Conservation (phyloP, 2,888 invertebrate genomes). For the Galeopsomyia nigrocyanea region DNA sequence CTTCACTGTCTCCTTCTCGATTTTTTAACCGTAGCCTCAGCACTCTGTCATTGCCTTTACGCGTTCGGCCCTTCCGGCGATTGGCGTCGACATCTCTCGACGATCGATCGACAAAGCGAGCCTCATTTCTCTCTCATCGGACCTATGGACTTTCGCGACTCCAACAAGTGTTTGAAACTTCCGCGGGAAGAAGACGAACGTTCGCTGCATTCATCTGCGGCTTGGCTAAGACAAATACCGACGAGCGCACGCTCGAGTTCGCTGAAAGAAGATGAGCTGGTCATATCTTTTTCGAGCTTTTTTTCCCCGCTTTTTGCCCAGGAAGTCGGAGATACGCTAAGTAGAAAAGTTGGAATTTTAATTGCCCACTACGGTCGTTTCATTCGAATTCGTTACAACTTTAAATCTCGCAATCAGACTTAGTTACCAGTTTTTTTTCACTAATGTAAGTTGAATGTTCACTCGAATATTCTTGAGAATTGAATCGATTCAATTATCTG, state of each 20-base stretch:
- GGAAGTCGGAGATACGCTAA: too few species aligned
- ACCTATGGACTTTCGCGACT: slow-evolving; percentile 24
- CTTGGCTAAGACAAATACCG: slow-evolving; percentile 27
- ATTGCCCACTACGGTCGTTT: too few species aligned
- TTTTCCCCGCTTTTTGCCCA: too few species aligned
- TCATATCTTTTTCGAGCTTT: too few species aligned
- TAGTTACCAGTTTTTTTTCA: too few species aligned
- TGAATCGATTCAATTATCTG: too few species aligned
- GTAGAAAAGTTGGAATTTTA: too few species aligned
- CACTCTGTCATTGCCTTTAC: slow-evolving; percentile 32
- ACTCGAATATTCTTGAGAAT: too few species aligned
- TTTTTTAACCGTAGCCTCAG: slow-evolving; percentile 31
- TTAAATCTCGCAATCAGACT: too few species aligned
- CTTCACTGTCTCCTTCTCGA: slow-evolving; percentile 25
- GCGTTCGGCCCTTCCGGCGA: slow-evolving; percentile 21
- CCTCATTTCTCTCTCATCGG: slow-evolving; percentile 43
- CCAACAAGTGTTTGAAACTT: slow-evolving; percentile 45
- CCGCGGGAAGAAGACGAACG: slow-evolving; percentile 35
- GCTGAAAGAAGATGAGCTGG: slow-evolving; percentile 30
- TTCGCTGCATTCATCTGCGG: slow-evolving; percentile 19
- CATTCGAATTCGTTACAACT: too few species aligned
- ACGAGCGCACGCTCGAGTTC: neutral
- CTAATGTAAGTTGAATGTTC: too few species aligned
- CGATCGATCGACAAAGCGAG: slow-evolving; percentile 43
- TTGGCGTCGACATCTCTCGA: slow-evolving; percentile 15